Evolutionary conservation across 2,888 invertebrate genomes (phyloP).

Genomic region (Phytoseiulus persimilis): DNA sequence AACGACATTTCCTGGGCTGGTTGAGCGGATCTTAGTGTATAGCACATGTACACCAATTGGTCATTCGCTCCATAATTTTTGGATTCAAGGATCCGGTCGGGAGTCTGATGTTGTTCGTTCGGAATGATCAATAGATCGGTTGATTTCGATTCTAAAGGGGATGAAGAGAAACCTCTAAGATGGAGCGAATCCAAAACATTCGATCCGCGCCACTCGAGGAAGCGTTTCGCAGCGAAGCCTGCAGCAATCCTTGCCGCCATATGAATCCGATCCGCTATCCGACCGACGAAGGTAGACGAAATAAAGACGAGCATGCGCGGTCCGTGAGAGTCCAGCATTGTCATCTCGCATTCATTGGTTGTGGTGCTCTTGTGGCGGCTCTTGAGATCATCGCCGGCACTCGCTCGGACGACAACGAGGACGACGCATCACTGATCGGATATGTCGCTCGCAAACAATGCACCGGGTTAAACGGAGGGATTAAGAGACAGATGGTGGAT

Average conservation of each 20-base stretch:
- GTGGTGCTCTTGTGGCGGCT: not conserved
- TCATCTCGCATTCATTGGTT: not conserved
- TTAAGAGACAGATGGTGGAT: slow-evolving; percentile 5
- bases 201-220: not conserved
- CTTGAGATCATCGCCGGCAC: not conserved
- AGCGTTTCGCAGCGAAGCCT: not conserved
- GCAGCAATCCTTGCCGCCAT: not conserved
- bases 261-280: not conserved
- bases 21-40: no score
- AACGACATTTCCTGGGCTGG: no score
- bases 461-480: not conserved
- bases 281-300: not conserved
- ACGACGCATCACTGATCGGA: not conserved
- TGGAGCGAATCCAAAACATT: no score
- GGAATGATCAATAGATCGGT: no score
- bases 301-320: not conserved
- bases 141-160: no score
- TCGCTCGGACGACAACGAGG: not conserved
- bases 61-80: no score
- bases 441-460: slow-evolving; percentile 5
- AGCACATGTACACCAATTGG: no score
- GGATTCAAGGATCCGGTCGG: no score
- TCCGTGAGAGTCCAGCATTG: not conserved
- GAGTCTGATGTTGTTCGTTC: no score
- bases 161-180: no score